Conservation (phyloP, 2,113 vertebrate genomes). For the Pristiophorus japonicus region DNA sequence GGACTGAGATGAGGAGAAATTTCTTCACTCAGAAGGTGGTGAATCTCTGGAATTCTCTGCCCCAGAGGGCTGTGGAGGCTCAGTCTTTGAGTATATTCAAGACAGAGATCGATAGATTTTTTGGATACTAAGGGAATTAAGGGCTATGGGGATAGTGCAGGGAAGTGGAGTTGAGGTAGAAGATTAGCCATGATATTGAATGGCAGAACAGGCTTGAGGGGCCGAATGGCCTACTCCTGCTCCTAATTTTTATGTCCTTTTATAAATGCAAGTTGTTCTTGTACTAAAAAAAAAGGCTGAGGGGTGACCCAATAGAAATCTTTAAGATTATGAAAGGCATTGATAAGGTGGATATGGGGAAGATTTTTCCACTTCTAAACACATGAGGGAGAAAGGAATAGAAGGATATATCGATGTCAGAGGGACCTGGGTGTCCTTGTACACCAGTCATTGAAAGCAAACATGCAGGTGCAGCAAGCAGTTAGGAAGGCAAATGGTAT, state of each 20-base stretch:
- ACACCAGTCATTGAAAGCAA: too few relatives aligned
- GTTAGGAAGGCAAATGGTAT: too few relatives aligned
- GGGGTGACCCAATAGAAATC: background rate
- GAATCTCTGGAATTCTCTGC: background rate
- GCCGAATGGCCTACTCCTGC: background rate
- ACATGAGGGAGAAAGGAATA: background rate
- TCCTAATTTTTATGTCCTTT: background rate
- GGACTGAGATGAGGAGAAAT: background rate
- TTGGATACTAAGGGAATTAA: background rate
- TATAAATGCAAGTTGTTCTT: background rate
- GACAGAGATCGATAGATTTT: background rate
- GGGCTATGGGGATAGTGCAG: background rate
- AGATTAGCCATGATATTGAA: background rate
- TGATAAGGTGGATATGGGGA: background rate
- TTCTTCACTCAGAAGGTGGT: background rate
- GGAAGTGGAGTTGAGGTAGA: background rate
- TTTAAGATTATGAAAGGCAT: too few relatives aligned
- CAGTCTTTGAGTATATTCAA: background rate
- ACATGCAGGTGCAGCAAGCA: too few relatives aligned
- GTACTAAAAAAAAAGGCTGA: background rate
- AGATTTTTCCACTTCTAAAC: background rate
- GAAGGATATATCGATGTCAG: background rate
- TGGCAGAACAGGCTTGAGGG: background rate
- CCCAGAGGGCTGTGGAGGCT: background rate
- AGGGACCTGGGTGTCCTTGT: too few relatives aligned